Percentiles rank a stretch among this genome's conserved stretches.
Conservation (phyloP, 1,140 invertebrate genomes). For the Semibalanus balanoides region DNA sequence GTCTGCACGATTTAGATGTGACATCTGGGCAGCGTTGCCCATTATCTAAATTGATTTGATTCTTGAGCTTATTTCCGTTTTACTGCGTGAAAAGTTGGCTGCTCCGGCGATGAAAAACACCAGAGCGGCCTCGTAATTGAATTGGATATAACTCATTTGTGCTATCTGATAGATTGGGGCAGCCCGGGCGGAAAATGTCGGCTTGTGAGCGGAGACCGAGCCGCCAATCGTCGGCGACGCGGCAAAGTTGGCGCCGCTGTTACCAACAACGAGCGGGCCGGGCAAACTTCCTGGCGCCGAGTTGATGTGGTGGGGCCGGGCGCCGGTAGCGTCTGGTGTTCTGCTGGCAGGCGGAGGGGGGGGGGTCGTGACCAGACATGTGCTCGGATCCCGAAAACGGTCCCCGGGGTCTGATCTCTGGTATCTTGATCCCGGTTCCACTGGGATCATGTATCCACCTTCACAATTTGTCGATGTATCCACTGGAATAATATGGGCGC, state of each 20-base stretch:
- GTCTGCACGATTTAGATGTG: neutral
- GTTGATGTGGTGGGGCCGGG: too few species aligned
- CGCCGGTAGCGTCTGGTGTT: too few species aligned
- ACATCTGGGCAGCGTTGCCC: neutral
- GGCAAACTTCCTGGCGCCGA: too few species aligned
- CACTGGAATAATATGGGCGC: too few species aligned
- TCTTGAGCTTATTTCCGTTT: neutral
- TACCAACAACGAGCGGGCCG: neutral
- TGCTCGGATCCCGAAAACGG: too few species aligned
- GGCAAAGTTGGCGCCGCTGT: neutral
- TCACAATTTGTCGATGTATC: too few species aligned
- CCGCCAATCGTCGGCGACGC: neutral
- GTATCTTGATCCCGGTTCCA: too few species aligned
- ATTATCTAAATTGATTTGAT: slow-evolving; percentile 3
- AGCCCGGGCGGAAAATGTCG: neutral
- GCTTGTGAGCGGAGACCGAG: neutral
- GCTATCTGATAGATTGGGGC: neutral
- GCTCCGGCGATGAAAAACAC: neutral
- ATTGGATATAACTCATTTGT: neutral
- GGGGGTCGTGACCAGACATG: too few species aligned
- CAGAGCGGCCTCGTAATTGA: neutral
- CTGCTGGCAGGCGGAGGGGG: too few species aligned
- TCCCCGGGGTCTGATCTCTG: too few species aligned
- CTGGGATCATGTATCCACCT: too few species aligned
- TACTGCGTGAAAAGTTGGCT: neutral